Percentiles rank a stretch among this genome's conserved stretches.
phyloP scores from a whole-genome alignment of 1,140 invertebrate genomes.

The Akabosia matsudoensis region DNA sequence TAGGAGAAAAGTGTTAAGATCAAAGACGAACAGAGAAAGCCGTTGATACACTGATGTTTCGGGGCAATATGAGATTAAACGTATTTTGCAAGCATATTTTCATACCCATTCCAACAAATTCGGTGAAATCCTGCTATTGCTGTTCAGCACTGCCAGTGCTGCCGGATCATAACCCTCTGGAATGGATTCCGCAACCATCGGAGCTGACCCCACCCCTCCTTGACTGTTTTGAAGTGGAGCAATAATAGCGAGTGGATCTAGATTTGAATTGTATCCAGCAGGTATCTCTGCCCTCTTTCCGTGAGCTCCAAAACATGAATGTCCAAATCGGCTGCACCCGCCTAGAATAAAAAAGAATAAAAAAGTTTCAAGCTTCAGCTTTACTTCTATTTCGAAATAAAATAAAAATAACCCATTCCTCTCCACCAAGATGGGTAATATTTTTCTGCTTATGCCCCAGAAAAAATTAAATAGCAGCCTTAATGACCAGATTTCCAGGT shows the following conservation, averaged over 20 bases:
- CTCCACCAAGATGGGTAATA: too few species aligned
- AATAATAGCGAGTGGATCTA: background rate
- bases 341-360: slow-evolving; percentile 53
- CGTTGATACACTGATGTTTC: too few species aligned
- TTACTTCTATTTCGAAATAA: too few species aligned
- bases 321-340: slow-evolving; percentile 62
- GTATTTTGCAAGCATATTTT: background rate
- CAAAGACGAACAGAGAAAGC: too few species aligned
- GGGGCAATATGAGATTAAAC: background rate
- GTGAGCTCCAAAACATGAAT: slow-evolving; percentile 65
- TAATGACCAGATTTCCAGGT: too few species aligned
- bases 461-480: too few species aligned
- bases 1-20: too few species aligned
- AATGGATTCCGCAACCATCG: background rate
- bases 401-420: too few species aligned
- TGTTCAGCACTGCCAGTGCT: background rate
- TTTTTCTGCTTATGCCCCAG: too few species aligned
- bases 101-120: slow-evolving; percentile 38
- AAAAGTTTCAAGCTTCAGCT: background rate
- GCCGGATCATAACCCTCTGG: slow-evolving; percentile 1
- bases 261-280: slow-evolving; percentile 1
- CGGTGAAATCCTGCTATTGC: slow-evolving; percentile 28
- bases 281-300: slow-evolving; percentile 59
- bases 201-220: background rate
- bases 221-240: background rate